phyloP scores from a whole-genome alignment of 2,113 vertebrate species.

The Panthera uncia region DNA sequence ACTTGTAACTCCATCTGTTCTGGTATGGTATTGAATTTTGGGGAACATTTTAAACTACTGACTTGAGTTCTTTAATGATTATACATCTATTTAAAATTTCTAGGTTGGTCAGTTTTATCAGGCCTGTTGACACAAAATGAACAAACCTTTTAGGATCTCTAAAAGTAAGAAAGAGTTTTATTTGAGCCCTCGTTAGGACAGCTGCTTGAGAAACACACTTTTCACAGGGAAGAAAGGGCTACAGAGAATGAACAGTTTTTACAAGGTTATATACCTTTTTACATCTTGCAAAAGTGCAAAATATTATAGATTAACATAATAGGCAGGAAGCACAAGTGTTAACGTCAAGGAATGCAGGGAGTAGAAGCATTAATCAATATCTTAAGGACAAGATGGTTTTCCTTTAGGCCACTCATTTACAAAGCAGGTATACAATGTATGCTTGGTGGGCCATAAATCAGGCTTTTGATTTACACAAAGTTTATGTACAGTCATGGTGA shows the following conservation, averaged over 20 bases:
- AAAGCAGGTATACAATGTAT: not conserved
- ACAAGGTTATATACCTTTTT: not conserved
- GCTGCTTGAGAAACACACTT: not conserved
- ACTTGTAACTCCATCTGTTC: not conserved
- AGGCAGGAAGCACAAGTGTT: not conserved
- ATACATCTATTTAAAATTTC: not conserved
- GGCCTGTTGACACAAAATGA: not conserved
- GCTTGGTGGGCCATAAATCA: not conserved
- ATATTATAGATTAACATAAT: not conserved
- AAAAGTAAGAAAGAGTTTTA: not conserved
- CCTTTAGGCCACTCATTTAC: not conserved
- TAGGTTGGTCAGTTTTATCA: not conserved
- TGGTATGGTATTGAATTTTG: not conserved
- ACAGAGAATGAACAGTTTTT: not conserved
- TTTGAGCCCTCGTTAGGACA: not conserved
- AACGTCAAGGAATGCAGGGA: not conserved
- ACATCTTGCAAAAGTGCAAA: not conserved
- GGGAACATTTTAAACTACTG: not conserved
- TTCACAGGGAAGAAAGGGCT: not conserved
- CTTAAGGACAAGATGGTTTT: not conserved
- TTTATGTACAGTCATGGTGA: not conserved
- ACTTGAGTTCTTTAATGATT: not conserved
- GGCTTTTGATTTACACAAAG: not conserved
- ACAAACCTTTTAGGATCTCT: not conserved
- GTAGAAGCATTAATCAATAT: not conserved